Base-by-base conservation (phyloP, 2,888 invertebrate species). In the Agriopis aurantiaria region DNA sequence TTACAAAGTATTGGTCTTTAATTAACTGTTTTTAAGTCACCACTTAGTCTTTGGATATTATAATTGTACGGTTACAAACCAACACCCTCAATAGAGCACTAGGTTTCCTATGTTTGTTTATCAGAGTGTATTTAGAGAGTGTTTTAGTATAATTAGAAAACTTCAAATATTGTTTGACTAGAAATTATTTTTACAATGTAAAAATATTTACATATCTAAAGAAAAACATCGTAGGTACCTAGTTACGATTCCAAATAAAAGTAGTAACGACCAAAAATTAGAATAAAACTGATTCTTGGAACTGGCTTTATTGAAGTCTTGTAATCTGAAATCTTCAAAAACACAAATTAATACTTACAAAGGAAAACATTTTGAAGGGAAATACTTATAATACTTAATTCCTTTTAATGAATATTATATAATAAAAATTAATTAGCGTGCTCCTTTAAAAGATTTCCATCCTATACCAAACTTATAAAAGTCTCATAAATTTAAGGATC, bases 301-400 rank as follows among this genome's bases (percentile, higher is more conserved):
- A 68, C 76, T 80, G 43, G 87, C 92, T 72, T 81, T 81, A 85
- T 90, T 93, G 88, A 88, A 92, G 84, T 93, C 93, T 89, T 94
- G 93, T 89, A 94, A 87, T 82, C 93, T 91, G 90, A 93, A 94
- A 93, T 94, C 93, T 94, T 43, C 17, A 57, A 79, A 74, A 75
- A 55, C 12, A 53, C n/a, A 53, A 62, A 45, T 45, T 51, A 62
- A 11, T 0, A 11, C 23, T 12, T 56, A 6, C 33, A 23, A 49
- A 60, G 55, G 55, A 51, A 64, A 68, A 6, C 41, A n/a, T 58
- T 59, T 48, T 33, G 14, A 59, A 63, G 14, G 23, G 43, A 46
- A 52, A 66, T 43, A 43, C 11, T 45, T 23, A 23, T 23, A 23
- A 23, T 23, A 23, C 17, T 23, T 23, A 23, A 23, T 23, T 23